Conservation (phyloP, 2,797 vertebrate genomes). For the Aselliscus stoliczkanus region DNA sequence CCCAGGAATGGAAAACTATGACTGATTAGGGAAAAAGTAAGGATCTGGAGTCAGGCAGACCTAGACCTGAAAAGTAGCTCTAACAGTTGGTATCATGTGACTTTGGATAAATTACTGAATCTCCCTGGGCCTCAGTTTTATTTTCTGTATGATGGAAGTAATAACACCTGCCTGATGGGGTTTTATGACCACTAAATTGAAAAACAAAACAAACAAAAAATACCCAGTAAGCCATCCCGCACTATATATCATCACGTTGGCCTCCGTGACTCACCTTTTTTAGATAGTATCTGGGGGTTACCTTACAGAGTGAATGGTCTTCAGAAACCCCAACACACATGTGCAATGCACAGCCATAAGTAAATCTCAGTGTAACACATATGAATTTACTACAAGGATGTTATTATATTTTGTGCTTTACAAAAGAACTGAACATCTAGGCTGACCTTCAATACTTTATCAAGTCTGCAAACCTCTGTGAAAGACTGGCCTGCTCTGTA, state of each 20-base stretch:
- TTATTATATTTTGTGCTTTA: too few relatives aligned
- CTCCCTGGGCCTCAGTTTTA: not conserved
- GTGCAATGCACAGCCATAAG: not conserved
- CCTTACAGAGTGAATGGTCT: not conserved
- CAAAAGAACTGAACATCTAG: not conserved
- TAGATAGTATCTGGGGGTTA: not conserved
- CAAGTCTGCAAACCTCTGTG: not conserved
- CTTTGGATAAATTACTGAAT: not conserved
- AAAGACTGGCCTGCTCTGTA: not conserved
- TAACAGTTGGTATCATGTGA: not conserved
- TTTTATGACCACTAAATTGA: not conserved
- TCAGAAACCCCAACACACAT: not conserved
- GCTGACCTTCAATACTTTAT: not conserved
- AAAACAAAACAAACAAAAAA: too few relatives aligned
- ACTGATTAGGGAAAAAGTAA: not conserved
- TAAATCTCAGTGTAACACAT: not conserved
- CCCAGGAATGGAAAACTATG: not conserved
- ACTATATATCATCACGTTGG: accelerated
- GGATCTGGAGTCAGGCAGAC: not conserved
- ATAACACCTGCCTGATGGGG: not conserved
- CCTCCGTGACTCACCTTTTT: not conserved
- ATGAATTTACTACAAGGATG: not conserved
- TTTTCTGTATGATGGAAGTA: not conserved
- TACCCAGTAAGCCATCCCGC: too few relatives aligned
- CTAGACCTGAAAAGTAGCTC: not conserved